Conservation (phyloP, 2,888 invertebrate genomes). For the Acanthosepion esculentum region DNA sequence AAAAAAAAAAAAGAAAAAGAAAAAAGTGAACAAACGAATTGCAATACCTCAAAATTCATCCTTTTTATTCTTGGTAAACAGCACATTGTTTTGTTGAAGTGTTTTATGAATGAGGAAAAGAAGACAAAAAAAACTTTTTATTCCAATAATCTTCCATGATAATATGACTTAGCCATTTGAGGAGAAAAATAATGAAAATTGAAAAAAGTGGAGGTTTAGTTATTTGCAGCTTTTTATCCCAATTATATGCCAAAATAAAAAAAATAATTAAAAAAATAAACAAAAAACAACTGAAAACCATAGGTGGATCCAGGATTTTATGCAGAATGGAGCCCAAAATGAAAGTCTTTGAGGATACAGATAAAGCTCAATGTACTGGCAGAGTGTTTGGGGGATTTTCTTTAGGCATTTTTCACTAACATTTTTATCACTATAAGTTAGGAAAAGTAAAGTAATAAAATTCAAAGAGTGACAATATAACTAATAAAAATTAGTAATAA, state of each 20-base stretch:
- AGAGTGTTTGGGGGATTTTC: no score
- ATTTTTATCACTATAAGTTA: no score
- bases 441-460: no score
- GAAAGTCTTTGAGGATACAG: no score
- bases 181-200: not conserved
- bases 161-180: no score
- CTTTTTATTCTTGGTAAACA: not conserved
- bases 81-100: not conserved
- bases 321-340: no score
- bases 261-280: not conserved
- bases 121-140: not conserved
- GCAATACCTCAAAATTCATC: slow-evolving; percentile 33
- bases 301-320: no score
- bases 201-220: not conserved
- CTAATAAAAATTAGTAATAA: no score
- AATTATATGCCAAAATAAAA: not conserved
- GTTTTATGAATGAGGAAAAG: not conserved
- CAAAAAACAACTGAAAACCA: not conserved
- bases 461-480: no score
- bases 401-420: no score
- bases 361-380: no score
- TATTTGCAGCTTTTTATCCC: not conserved
- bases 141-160: not conserved
- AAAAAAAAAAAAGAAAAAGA: not conserved
- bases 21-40: not conserved